Conservation (phyloP, 2,113 vertebrate species). For the Lasiurus borealis region DNA sequence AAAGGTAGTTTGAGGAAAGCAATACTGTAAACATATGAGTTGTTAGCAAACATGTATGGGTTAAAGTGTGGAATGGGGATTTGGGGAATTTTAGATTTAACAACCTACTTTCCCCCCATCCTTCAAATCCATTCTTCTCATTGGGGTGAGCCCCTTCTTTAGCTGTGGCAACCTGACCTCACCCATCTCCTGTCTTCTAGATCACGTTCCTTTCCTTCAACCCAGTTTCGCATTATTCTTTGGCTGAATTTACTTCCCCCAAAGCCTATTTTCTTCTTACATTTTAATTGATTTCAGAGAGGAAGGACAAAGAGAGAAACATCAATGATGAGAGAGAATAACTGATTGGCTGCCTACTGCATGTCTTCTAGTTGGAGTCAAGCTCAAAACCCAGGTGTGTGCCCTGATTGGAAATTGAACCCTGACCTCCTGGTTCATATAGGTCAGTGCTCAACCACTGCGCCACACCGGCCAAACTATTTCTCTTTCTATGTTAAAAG, state of each 20-base stretch:
- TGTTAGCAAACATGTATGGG: not conserved
- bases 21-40: not conserved
- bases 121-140: not conserved
- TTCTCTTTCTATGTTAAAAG: not conserved
- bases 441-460: no score
- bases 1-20: slow-evolving; percentile 2
- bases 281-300: no score
- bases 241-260: slow-evolving; percentile 4
- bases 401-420: no score
- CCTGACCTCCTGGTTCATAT: no score
- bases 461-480: no score
- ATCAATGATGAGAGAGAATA: no score
- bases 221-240: not conserved
- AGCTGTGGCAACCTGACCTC: not conserved
- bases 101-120: not conserved
- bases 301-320: no score
- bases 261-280: not conserved
- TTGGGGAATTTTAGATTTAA: slow-evolving; percentile 1
- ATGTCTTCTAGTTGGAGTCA: no score
- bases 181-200: no score
- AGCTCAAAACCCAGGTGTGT: no score
- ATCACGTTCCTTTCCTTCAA: not conserved
- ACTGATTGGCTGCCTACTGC: no score
- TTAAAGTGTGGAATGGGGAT: not conserved
- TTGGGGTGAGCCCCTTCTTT: not conserved